Evolutionary conservation across 1,140 invertebrate genomes (phyloP).

Genomic region (Listronotus bonariensis): DNA sequence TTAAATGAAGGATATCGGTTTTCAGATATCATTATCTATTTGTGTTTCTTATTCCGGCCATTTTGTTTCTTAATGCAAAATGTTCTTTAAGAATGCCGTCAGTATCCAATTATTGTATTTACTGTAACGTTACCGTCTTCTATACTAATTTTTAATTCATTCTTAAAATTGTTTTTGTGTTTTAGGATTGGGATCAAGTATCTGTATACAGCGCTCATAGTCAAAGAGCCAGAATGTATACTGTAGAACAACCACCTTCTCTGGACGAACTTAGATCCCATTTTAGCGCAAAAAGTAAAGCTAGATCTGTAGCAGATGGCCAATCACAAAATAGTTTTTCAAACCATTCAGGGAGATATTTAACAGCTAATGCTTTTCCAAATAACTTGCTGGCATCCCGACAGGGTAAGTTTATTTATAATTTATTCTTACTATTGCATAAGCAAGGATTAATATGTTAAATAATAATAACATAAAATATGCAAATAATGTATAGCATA

Average conservation of each 20-base stretch:
- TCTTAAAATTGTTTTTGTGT: not conserved
- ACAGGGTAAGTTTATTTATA: constrained; percentile 63
- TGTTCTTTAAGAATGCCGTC: no score
- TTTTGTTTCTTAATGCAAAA: no score
- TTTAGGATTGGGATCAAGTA: constrained; percentile 90
- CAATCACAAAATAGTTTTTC: constrained; percentile 86
- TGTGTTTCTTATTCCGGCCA: no score
- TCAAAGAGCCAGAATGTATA: constrained; percentile 80
- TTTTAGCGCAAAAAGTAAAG: constrained; percentile 61
- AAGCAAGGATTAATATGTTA: no score
- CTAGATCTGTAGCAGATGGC: constrained; percentile 77
- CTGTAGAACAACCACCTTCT: constrained; percentile 65
- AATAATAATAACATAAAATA: no score
- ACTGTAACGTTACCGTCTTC: no score
- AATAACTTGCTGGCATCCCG: constrained; percentile 77
- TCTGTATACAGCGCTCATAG: constrained; percentile 89
- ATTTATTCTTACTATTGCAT: no score
- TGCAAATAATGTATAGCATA: no score
- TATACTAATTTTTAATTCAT: no score
- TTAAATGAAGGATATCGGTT: no score
- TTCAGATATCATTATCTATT: no score
- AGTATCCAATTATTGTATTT: no score
- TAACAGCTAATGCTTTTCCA: constrained; percentile 69
- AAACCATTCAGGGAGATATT: constrained; percentile 76
- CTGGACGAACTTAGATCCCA: constrained; percentile 71